Percentiles rank a stretch among this genome's conserved stretches.
These are phyloP conservation scores for Neodiprion pinetum DNA, from an alignment of 1,140 invertebrate species.

Conservation along the genomic window DNA sequence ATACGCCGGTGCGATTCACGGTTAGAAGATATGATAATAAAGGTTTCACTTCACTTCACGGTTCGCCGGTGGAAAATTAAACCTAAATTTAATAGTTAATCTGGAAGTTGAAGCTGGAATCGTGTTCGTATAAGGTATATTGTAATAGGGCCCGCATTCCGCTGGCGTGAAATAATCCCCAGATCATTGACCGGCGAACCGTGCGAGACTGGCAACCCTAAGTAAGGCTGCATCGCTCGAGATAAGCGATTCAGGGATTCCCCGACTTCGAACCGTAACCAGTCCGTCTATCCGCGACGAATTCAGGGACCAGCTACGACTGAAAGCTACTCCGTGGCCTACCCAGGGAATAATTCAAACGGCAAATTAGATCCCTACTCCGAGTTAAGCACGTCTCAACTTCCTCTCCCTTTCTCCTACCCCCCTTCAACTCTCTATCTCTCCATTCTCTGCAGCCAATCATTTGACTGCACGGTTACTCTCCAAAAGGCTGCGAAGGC, in stretches of 20 bases:
- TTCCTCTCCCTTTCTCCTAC: too few species aligned
- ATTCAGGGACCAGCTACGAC: too few species aligned
- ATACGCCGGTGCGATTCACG: too few species aligned
- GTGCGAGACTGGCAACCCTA: background rate
- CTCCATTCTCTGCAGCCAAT: too few species aligned
- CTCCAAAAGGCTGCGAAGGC: too few species aligned
- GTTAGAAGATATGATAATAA: too few species aligned
- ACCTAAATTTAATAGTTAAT: conserved; percentile 1
- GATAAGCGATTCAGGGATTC: background rate
- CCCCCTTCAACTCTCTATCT: too few species aligned
- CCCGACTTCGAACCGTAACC: conserved; percentile 1
- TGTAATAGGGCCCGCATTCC: background rate
- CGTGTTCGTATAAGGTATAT: background rate
- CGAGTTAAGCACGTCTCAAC: too few species aligned
- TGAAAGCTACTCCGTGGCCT: too few species aligned
- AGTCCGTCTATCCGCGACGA: background rate
- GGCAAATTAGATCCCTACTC: conserved; percentile 1
- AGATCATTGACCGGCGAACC: conserved; percentile 1
- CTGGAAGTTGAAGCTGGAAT: background rate
- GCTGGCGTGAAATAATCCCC: background rate
- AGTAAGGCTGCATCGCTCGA: conserved; percentile 4
- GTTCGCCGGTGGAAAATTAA: background rate
- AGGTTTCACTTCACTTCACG: too few species aligned
- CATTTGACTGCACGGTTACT: too few species aligned
- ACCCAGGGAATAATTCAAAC: background rate